Evolutionary conservation across 2,113 vertebrate genomes (phyloP), one percentile per base, ranked within the genome.

Genomic region (Percopsis transmontana): DNA sequence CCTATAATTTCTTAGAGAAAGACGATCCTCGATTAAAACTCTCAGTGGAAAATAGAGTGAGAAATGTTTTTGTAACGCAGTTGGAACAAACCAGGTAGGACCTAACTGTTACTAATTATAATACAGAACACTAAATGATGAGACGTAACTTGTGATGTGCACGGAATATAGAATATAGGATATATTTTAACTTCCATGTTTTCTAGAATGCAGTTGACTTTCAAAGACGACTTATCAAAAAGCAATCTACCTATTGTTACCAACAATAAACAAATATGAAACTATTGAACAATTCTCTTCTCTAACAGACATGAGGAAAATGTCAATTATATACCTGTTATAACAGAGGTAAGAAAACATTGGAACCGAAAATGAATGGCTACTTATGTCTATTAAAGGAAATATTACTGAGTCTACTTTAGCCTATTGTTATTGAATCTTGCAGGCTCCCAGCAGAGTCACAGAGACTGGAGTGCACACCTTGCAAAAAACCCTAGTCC

Each of bases 51-150:
- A 89, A 87, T 51, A 79, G 76, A 56, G 82, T 82, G 56, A 89
- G 44, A 72, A 91, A 91, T 44, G 62, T 92, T 62, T 93, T 93
- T 78, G 89, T 94, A 15, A 93, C 90, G 33, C 91, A 94, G 44
- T 2, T 89, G 40, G 86, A 79, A 48, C 86, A 92, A 38, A 56
- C 48, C 71, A 92, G 90, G 90, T 92, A 72, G 48, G 82, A 15
- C 48, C 27, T n/a, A n/a, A n/a, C n/a, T n/a, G n/a, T n/a, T n/a
- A n/a, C n/a, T n/a, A n/a, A n/a, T n/a, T n/a, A n/a, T n/a, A n/a
- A 7, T 7, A 33, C 27, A 7, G 27, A 33, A 33, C 5, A 33
- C 27, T 33, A 33, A 2, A 33, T 33, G 5, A 33, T 33, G 27
- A 6, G 27, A 33, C 27, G 27, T 7, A 33, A 33, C 2, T 33